Base-by-base conservation (phyloP, 2,888 invertebrate genomes). In the Ochropacha duplaris region DNA sequence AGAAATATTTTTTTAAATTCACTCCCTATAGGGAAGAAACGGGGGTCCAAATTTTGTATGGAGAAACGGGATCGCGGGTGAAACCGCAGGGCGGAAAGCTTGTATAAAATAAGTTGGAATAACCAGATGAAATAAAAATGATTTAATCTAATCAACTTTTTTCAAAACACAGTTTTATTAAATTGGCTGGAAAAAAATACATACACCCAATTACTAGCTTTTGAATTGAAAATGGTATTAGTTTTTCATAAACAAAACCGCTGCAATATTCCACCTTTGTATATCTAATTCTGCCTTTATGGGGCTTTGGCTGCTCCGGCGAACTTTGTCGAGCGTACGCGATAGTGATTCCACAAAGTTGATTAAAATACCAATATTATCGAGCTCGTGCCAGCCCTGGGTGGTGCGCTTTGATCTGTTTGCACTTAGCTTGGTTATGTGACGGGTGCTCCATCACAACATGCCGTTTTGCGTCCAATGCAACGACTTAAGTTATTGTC, bases 391-490 rank as follows among this genome's bases (percentile, higher is more conserved):
- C 6, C 67, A 68, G 8, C 81, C 81, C 79, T 81, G 66, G 26
- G 5, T 22, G 54, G 52, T 52, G 58, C 22, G 61, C 74, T 80
- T 78, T 79, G 78, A 78, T 80, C 74, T 74, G 74, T 78, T 76
- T 77, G 66, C 69, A 68, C 66, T 73, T 59, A 66, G 63, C 61
- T 60, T 63, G 65, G 72, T 67, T 67, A 51, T 64, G 71, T 66
- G 67, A 51, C 57, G 59, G 59, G 31, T 51, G 68, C 74, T 79
- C 74, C 69, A 66, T 74, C 68, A 67, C 59, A 60, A 63, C 66
- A 64, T 69, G 64, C 71, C 73, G 71, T 71, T 71, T 72, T 58
- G n/a, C 57, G 51, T 64, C 57, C 57, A 57, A 19, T 59, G 54
- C 64, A 59, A 51, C 55, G 55, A 65, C 64, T 68, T 67, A 71